Conservation (phyloP, 2,888 invertebrate genomes). For the Drosophila greeni region DNA sequence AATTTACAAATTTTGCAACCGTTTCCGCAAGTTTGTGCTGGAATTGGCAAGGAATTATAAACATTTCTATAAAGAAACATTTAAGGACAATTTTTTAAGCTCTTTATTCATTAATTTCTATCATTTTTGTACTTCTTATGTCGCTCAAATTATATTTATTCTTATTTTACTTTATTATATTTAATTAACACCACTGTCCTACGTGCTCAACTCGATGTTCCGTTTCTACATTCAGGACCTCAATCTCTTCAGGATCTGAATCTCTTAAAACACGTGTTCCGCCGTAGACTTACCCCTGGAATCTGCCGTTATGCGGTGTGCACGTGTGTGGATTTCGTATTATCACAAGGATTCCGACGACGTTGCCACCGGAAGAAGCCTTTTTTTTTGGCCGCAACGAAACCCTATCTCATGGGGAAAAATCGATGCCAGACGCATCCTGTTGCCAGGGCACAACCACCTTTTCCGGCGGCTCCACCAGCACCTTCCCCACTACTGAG, state of each 20-base stretch:
- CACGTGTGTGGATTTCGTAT: slow-evolving; percentile 58
- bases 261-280: slow-evolving; percentile 65
- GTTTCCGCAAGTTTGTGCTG: no score
- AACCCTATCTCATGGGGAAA: slow-evolving; percentile 69
- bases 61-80: not conserved
- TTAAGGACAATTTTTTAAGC: not conserved
- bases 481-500: slow-evolving; percentile 6
- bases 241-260: no score
- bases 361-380: slow-evolving; percentile 49
- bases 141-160: not conserved
- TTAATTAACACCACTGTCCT: slow-evolving; percentile 4
- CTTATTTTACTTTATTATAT: not conserved
- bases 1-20: no score
- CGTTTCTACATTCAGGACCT: slow-evolving; percentile 42
- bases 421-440: slow-evolving; percentile 62
- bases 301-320: slow-evolving; percentile 50
- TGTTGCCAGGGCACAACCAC: slow-evolving; percentile 10
- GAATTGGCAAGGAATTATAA: not conserved
- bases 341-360: slow-evolving; percentile 51
- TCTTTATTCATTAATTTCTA: not conserved
- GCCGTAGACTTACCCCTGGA: slow-evolving; percentile 46
- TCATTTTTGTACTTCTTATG: no score
- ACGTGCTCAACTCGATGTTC: slow-evolving; percentile 58
- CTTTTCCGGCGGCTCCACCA: slow-evolving; percentile 2
- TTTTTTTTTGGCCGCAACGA: slow-evolving; percentile 47